Evolutionary conservation across 2,888 invertebrate species (phyloP).

Genomic region (Sesia apiformis): DNA sequence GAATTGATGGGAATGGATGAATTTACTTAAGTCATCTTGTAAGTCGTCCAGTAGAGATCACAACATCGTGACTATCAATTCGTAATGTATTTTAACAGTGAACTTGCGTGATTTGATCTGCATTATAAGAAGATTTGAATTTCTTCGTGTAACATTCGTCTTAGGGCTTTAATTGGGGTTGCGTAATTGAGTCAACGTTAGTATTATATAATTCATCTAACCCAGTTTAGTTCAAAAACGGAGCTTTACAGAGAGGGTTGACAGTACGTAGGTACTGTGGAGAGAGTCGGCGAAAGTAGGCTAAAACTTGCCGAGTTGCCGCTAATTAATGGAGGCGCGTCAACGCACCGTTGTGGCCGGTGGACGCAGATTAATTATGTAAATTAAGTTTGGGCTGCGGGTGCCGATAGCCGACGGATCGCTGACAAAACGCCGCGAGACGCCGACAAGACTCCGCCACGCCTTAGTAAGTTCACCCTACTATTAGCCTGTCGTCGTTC

Average conservation of each 20-base stretch:
- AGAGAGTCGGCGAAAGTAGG: slow-evolving; percentile 1
- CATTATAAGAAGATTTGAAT: no score
- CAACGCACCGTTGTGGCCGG: slow-evolving; percentile 25
- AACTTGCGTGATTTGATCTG: no score
- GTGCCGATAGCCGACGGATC: slow-evolving; percentile 38
- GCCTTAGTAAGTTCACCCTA: background rate
- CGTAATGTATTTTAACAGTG: no score
- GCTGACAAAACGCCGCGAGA: slow-evolving; percentile 31
- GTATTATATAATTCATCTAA: no score
- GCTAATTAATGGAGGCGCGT: slow-evolving; percentile 37
- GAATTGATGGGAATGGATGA: no score
- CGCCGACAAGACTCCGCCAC: slow-evolving; percentile 8
- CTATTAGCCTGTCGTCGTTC: background rate
- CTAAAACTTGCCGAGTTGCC: slow-evolving; percentile 20
- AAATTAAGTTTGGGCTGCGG: slow-evolving; percentile 44
- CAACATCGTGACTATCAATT: no score
- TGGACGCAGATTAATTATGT: slow-evolving; percentile 50
- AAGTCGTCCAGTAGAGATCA: no score
- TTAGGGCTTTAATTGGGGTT: no score
- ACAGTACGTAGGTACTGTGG: slow-evolving; percentile 1
- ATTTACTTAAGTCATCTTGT: no score
- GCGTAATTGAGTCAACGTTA: background rate
- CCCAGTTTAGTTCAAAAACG: background rate
- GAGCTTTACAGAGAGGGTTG: background rate
- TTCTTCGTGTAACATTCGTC: no score